Evolutionary conservation across 2,888 invertebrate genomes (phyloP).

Genomic region (Dynastes hyllus): DNA sequence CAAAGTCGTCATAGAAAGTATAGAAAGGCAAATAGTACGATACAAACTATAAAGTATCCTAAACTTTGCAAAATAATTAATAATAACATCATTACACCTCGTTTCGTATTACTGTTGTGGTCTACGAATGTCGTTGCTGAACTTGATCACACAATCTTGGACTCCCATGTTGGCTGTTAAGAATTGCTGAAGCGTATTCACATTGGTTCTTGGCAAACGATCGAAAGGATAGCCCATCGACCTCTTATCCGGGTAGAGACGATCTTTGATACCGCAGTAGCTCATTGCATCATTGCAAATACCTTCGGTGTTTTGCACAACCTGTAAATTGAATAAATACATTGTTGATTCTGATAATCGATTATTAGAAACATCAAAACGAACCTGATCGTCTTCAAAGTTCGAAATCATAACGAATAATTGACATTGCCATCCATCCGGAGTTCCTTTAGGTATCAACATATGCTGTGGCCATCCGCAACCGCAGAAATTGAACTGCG

Average conservation of each 20-base stretch:
- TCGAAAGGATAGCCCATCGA: constrained; percentile 90
- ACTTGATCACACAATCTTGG: constrained; percentile 47
- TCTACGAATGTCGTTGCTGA: constrained; percentile 9
- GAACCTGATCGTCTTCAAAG: constrained; percentile 79
- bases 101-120: not conserved
- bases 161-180: constrained; percentile 80
- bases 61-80: not conserved
- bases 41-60: not conserved
- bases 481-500: constrained; percentile 86
- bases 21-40: constrained; percentile 1
- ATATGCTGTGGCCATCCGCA: constrained; percentile 93
- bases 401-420: constrained; percentile 87
- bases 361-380: not conserved
- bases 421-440: constrained; percentile 79
- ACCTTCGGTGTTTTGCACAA: constrained; percentile 72
- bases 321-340: constrained; percentile 61
- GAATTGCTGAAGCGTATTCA: constrained; percentile 76
- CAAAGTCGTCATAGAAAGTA: constrained; percentile 34
- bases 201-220: constrained; percentile 74
- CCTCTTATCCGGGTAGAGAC: constrained; percentile 83
- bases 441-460: constrained; percentile 82
- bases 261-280: constrained; percentile 84
- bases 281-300: constrained; percentile 81
- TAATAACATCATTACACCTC: constrained; percentile 1
- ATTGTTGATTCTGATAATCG: not conserved